Evolutionary conservation across 2,113 vertebrate genomes (phyloP).

Genomic region (Xenopus tropicalis): DNA sequence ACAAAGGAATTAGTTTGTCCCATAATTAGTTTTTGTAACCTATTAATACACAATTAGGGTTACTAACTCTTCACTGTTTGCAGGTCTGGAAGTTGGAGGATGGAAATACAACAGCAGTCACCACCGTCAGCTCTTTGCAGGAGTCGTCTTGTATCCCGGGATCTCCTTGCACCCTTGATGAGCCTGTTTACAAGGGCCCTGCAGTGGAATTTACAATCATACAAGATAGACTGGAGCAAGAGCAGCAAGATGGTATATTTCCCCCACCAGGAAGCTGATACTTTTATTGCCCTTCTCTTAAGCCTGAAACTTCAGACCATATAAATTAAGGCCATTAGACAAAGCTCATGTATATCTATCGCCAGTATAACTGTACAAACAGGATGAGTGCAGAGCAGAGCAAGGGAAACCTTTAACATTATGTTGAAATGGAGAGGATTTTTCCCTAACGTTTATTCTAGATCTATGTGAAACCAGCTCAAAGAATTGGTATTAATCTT

Average conservation of each 20-base stretch:
- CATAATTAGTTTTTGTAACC: no score
- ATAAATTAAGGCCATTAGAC: not conserved
- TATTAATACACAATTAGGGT: no score
- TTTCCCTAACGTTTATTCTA: not conserved
- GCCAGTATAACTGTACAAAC: not conserved
- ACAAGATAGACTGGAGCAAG: not conserved
- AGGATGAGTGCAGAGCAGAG: not conserved
- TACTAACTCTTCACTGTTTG: not conserved
- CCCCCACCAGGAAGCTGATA: constrained; percentile 30
- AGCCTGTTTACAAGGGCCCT: constrained; percentile 15
- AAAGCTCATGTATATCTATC: not conserved
- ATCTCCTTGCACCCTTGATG: constrained; percentile 26
- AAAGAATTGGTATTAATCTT: not conserved
- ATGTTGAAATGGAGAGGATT: no score
- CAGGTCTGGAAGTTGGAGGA: constrained; percentile 46
- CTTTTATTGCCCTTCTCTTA: not conserved
- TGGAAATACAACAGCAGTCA: not conserved
- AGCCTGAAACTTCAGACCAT: not conserved
- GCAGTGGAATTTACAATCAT: not conserved
- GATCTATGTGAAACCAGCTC: not conserved
- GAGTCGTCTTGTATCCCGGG: constrained; percentile 15
- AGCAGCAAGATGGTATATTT: constrained; percentile 3
- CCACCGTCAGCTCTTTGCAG: constrained; percentile 21
- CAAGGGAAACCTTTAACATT: no score
- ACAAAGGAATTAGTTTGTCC: no score